Percentiles rank a stretch among this genome's conserved stretches.
Evolutionary conservation across 2,888 invertebrate species (phyloP).

Genomic region (Eupithecia pulchellata): DNA sequence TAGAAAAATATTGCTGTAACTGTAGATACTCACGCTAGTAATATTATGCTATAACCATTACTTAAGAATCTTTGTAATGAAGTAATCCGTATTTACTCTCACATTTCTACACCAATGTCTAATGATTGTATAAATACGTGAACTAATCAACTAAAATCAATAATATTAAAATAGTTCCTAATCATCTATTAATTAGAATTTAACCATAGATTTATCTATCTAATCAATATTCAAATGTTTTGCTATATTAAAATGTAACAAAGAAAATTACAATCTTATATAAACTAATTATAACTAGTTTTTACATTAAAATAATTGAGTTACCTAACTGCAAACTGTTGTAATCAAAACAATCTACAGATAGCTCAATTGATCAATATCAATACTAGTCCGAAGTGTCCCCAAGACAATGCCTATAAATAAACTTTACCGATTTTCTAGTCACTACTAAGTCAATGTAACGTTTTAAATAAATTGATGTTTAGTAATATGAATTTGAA

Average conservation of each 20-base stretch:
- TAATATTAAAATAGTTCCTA: neutral
- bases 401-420: too few relatives aligned
- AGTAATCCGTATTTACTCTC: neutral
- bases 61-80: neutral
- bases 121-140: neutral
- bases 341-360: too few relatives aligned
- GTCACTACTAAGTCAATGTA: neutral
- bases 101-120: neutral
- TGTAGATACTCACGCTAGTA: neutral
- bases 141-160: neutral
- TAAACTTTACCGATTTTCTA: neutral
- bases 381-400: too few relatives aligned
- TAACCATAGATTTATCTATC: neutral
- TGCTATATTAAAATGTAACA: too few relatives aligned
- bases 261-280: too few relatives aligned
- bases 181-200: neutral
- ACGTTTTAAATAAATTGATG: constrained; percentile 8
- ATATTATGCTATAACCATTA: neutral
- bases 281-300: too few relatives aligned
- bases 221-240: neutral
- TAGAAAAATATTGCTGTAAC: neutral
- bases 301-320: too few relatives aligned
- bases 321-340: too few relatives aligned
- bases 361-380: too few relatives aligned
- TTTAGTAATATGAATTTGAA: neutral